These are phyloP conservation scores for Cheumatopsyche charites DNA, from an alignment of 1,140 invertebrate species.

Conservation along the genomic window DNA sequence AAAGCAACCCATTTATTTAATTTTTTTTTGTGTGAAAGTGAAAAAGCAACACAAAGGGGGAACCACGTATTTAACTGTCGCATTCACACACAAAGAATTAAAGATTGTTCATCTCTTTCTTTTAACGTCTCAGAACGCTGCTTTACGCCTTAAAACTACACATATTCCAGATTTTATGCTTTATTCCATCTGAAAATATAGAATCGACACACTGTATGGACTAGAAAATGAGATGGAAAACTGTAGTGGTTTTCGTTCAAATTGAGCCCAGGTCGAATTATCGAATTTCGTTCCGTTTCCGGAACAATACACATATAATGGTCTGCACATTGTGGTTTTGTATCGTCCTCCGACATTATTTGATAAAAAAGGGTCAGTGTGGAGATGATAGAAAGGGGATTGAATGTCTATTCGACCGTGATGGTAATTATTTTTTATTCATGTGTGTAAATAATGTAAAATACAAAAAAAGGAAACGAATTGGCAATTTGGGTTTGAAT, in stretches of 20 bases:
- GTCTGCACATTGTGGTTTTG: background rate
- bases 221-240: background rate
- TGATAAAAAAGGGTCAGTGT: slow-evolving; percentile 46
- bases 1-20: too few relatives aligned
- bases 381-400: slow-evolving; percentile 40
- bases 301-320: slow-evolving; percentile 36
- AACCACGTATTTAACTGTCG: too few relatives aligned
- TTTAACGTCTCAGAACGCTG: too few relatives aligned
- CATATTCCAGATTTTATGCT: too few relatives aligned
- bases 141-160: too few relatives aligned
- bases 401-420: slow-evolving; percentile 36
- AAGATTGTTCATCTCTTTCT: too few relatives aligned
- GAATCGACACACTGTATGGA: too few relatives aligned
- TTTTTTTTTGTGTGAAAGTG: too few relatives aligned
- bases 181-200: too few relatives aligned
- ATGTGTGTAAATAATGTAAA: slow-evolving; percentile 15
- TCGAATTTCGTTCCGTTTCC: slow-evolving; percentile 34
- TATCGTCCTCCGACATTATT: slow-evolving; percentile 31
- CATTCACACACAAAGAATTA: too few relatives aligned
- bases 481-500: background rate
- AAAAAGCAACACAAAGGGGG: too few relatives aligned
- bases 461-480: background rate
- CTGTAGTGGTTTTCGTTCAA: background rate
- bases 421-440: slow-evolving; percentile 46
- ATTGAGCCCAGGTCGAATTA: slow-evolving; percentile 14